Base-by-base conservation (phyloP, 2,888 invertebrate genomes). In the Aromia moschata region DNA sequence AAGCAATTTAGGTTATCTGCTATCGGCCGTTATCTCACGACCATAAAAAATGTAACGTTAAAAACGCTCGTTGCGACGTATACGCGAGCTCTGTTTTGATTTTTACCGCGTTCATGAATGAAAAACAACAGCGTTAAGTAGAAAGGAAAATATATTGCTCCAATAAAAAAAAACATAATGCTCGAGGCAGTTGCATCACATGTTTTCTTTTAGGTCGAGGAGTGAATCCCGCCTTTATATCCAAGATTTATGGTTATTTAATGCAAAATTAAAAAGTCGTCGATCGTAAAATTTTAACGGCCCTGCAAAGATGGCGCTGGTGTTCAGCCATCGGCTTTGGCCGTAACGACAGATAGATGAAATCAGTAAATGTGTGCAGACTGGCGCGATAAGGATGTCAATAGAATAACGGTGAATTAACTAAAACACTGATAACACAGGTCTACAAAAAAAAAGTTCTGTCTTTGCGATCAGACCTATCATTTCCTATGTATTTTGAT, bases 1-100 rank as follows among this genome's bases (percentile, higher is more conserved):
- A 9, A 15, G 38, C 2, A 49, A 49, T 49, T 25, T 49, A 38
- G 49, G 49, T 49, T 38, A 49, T 49, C 49, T 9, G 9, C 17
- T 47, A 49, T 49, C 37, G 9, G 15, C 38, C 36, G 20, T 49
- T 43, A 43, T 43, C 43, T 12, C 25, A 20, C 17, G 20, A 15
- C 37, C 14, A 15, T 38, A 37, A 38, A 38, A 38, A 25, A 38
- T 12, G 25, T 11, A 25, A 5, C 25, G n/a, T 10, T 7, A 16
- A n/a, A n/a, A 38, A 37, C 33, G 18, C 5, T 11, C n/a, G 37
- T 18, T 38, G 38, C 18, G 20, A 31, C 10, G 37, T 25, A 37
- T 20, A 20, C 16, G 12, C 16, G 12, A 12, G 30, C 14, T 16
- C 30, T 47, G 36, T 47, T 37, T 30, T 30, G 3, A 49, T 49